Evolutionary conservation across 2,888 invertebrate genomes (phyloP).

Genomic region (Hipparchia semele): DNA sequence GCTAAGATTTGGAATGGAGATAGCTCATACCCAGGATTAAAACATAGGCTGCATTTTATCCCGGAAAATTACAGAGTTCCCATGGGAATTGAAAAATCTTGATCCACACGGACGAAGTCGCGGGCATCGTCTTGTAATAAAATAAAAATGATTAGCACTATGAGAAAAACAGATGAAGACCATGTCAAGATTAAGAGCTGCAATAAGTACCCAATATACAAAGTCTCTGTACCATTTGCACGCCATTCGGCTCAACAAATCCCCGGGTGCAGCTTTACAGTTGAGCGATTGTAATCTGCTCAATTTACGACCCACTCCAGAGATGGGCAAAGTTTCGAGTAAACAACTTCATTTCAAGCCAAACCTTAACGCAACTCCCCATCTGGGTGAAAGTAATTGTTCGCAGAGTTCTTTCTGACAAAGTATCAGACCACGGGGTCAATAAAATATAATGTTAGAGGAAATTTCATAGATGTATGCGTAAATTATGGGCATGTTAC

Average conservation of each 20-base stretch:
- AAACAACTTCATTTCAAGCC: slow-evolving; percentile 30
- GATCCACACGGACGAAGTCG: too few species aligned
- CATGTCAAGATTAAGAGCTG: too few species aligned
- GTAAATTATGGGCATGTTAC: too few species aligned
- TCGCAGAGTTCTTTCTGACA: background rate
- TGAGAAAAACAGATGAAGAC: too few species aligned
- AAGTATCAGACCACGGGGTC: background rate
- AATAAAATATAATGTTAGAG: background rate
- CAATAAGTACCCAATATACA: too few species aligned
- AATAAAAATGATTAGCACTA: too few species aligned
- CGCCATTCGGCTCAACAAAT: slow-evolving; percentile 28
- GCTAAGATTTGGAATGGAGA: too few species aligned
- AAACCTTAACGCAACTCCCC: slow-evolving; percentile 1
- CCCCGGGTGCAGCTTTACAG: slow-evolving; percentile 25
- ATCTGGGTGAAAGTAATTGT: background rate
- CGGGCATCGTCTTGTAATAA: too few species aligned
- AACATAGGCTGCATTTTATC: too few species aligned
- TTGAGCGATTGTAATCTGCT: slow-evolving; percentile 36
- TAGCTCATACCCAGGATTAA: too few species aligned
- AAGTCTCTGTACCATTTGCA: background rate
- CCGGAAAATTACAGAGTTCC: too few species aligned
- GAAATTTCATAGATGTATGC: background rate
- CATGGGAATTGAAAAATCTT: too few species aligned
- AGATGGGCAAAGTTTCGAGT: slow-evolving; percentile 21
- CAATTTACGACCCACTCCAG: slow-evolving; percentile 35